Evolutionary conservation across 2,113 vertebrate genomes (phyloP), one percentile per base, ranked within the genome.

Genomic region (Falco punctatus): DNA sequence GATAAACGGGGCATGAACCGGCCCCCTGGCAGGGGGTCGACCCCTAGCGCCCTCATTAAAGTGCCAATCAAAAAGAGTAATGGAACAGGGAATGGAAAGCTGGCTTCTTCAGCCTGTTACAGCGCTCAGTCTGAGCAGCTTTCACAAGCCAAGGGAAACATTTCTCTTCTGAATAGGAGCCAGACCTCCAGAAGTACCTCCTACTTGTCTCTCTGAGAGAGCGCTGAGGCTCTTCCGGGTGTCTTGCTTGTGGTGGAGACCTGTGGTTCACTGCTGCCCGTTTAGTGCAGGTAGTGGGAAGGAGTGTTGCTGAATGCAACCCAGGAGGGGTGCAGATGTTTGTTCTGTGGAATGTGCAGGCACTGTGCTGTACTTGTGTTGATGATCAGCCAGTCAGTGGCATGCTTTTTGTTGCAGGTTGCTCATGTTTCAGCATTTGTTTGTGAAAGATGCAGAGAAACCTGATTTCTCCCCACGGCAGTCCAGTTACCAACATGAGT

Each of bases 1-100:
- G 98, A 99, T 98, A 99, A 99, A 99, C 98, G 98, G 99, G 98
- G 98, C 98, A 98, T 97, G 98, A 97, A 98, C 98, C 97, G 98
- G 99, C 98, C 99, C 99, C 98, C 98, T 98, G 98, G 98, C 97
- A 98, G 98, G 98, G 98, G 98, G 98, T 98, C 97, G 97, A 98
- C 98, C 98, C 98, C 97, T 96, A 86, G 96, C 98, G 98, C 98
- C 99, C 99, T 99, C 99, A 99, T 99, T 99, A 99, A 99, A 99
- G 98, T 98, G 99, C 99, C 99, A 99, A 97, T 98, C 98, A 98
- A 98, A 97, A 98, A 99, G 99, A 99, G 97, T 99, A 99, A 99
- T 99, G 98, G 98, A 95, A 97, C 67, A 91, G 90, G 98, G 97
- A 95, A 96, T 97, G 98, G 97, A 98, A 86, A 87, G 72, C 77